Evolutionary conservation across 2,888 invertebrate genomes (phyloP).

Genomic region (Lithophane semibrunnea): DNA sequence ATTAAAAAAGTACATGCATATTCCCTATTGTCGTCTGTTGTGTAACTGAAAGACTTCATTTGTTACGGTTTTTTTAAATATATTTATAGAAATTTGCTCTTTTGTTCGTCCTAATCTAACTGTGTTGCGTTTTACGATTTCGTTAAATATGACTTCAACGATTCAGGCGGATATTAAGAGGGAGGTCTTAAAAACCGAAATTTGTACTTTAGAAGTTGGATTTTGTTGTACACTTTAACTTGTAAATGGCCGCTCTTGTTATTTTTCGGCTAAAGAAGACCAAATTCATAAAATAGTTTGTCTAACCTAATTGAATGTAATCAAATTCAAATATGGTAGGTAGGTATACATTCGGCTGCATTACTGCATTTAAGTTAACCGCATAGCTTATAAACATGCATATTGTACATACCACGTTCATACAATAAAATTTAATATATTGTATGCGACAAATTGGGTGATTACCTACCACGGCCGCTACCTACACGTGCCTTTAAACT

Average conservation of each 20-base stretch:
- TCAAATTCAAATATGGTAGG: neutral
- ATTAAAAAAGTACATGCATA: too few relatives aligned
- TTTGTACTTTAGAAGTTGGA: too few relatives aligned
- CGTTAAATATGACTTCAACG: neutral
- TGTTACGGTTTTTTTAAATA: slow-evolving; percentile 3
- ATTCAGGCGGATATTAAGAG: neutral
- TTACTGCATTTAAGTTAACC: slow-evolving; percentile 19
- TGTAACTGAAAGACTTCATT: slow-evolving; percentile 20
- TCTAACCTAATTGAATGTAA: neutral
- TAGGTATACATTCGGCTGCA: slow-evolving; percentile 2
- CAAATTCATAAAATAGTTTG: neutral
- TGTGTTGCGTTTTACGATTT: neutral
- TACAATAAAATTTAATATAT: slow-evolving; percentile 27
- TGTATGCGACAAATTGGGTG: slow-evolving; percentile 38
- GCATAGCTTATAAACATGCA: slow-evolving; percentile 33
- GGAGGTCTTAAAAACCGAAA: neutral
- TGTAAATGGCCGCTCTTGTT: neutral
- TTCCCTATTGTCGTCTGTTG: slow-evolving; percentile 37
- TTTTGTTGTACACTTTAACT: neutral
- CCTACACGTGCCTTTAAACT: slow-evolving; percentile 33
- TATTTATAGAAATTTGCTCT: neutral
- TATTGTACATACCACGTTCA: slow-evolving; percentile 10
- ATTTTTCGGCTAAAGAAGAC: neutral
- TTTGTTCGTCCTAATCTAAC: neutral
- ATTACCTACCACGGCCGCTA: slow-evolving; percentile 21